Percentiles rank a stretch among this genome's conserved stretches.
phyloP scores from a whole-genome alignment of 2,113 vertebrate species.

The Ramphastos sulfuratus region DNA sequence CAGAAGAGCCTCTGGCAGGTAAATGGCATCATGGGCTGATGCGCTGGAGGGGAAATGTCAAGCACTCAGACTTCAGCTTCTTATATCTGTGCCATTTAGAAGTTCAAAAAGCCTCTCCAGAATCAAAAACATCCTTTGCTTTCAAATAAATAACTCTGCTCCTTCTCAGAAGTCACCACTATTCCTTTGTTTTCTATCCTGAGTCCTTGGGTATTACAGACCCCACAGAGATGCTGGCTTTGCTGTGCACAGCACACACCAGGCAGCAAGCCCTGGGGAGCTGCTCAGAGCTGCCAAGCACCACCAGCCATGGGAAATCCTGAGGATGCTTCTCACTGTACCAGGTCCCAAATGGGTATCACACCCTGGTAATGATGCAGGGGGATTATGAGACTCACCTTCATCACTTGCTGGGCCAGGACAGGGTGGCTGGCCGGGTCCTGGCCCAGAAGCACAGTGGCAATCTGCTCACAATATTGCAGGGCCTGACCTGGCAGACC shows the following conservation, averaged over 20 bases:
- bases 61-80: background rate
- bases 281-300: background rate
- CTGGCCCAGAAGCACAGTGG: conserved; percentile 66
- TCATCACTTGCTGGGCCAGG: conserved; percentile 81
- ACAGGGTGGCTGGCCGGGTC: conserved; percentile 54
- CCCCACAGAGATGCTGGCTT: background rate
- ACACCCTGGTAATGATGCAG: background rate
- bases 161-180: background rate
- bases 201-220: background rate
- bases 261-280: background rate
- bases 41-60: background rate
- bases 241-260: background rate
- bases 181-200: background rate
- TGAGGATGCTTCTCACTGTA: background rate
- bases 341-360: fast-evolving
- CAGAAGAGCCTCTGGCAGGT: background rate
- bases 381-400: conserved; percentile 71
- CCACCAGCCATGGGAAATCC: fast-evolving
- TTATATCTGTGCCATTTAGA: background rate
- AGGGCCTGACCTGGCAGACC: conserved; percentile 86
- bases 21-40: background rate
- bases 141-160: background rate
- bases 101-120: background rate
- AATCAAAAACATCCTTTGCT: background rate
- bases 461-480: conserved; percentile 88